A percentile compares a stretch with the other conserved stretches of the same genome.
Evolutionary conservation across 2,888 invertebrate genomes (phyloP).

Genomic region (Acronicta leporina): DNA sequence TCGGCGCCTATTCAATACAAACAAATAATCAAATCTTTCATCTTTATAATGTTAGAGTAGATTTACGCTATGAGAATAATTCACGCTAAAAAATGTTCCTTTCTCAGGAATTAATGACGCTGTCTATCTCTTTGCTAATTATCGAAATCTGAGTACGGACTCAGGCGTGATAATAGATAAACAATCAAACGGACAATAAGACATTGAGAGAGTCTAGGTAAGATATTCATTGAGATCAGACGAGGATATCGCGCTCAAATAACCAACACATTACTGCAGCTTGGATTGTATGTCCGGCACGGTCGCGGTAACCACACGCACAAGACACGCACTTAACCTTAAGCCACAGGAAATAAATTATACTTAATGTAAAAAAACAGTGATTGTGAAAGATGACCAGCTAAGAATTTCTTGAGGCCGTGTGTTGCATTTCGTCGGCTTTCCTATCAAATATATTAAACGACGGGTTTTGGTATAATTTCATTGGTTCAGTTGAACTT

Average conservation of each 20-base stretch:
- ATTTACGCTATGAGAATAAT: too few relatives aligned
- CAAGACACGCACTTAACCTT: constrained; percentile 4
- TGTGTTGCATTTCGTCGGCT: not conserved
- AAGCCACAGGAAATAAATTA: constrained; percentile 1
- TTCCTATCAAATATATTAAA: not conserved
- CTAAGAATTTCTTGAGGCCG: constrained; percentile 1
- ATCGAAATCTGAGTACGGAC: too few relatives aligned
- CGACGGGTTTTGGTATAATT: constrained; percentile 1
- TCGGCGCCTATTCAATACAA: too few relatives aligned
- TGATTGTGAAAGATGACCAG: not conserved
- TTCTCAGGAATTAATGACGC: too few relatives aligned
- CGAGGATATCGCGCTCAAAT: constrained; percentile 47
- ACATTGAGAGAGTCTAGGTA: constrained; percentile 25
- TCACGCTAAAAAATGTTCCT: too few relatives aligned
- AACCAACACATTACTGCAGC: constrained; percentile 15
- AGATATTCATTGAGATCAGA: constrained; percentile 40
- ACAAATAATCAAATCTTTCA: too few relatives aligned
- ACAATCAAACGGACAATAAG: constrained; percentile 27
- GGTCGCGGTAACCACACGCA: constrained; percentile 27
- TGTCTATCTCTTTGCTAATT: too few relatives aligned
- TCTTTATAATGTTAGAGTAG: too few relatives aligned
- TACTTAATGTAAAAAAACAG: not conserved
- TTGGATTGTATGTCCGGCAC: constrained; percentile 19
- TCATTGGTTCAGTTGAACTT: not conserved
- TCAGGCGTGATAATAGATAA: too few relatives aligned